These are phyloP conservation scores for Poecilia wingei DNA, from an alignment of 2,797 vertebrate genomes.

Conservation along the genomic window DNA sequence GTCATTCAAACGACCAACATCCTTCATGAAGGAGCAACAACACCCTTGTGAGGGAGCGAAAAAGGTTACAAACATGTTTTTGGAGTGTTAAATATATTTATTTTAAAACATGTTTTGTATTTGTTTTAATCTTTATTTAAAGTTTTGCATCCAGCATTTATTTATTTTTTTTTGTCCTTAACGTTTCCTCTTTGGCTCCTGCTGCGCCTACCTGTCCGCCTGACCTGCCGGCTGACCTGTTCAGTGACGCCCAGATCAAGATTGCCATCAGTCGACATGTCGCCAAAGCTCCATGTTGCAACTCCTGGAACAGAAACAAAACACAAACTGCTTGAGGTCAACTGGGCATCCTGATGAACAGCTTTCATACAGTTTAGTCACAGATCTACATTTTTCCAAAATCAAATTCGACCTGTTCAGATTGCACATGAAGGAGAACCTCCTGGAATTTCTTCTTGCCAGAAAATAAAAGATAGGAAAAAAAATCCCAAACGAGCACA, in stretches of 20 bases:
- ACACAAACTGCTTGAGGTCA: background rate
- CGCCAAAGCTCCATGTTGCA: slow-evolving; percentile 75
- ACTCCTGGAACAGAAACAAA: slow-evolving; percentile 62
- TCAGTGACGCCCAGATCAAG: slow-evolving; percentile 77
- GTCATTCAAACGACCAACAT: slow-evolving; percentile 40
- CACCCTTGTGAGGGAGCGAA: slow-evolving; percentile 44
- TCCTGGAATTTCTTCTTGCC: background rate
- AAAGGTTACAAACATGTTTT: background rate
- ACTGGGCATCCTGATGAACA: slow-evolving; percentile 1
- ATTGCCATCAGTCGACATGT: slow-evolving; percentile 78
- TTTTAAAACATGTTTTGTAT: background rate
- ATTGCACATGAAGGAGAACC: background rate
- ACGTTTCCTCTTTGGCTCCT: background rate
- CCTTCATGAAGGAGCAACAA: slow-evolving; percentile 45
- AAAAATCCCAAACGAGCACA: background rate
- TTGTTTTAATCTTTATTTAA: background rate
- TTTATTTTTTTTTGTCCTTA: too few species aligned
- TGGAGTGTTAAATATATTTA: background rate
- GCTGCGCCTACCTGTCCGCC: slow-evolving; percentile 56
- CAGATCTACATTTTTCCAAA: background rate
- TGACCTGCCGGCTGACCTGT: slow-evolving; percentile 66
- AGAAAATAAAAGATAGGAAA: background rate
- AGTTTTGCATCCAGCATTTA: background rate
- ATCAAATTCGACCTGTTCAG: too few species aligned
- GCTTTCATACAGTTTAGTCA: background rate